Evolutionary conservation across 2,888 invertebrate species (phyloP).

Genomic region (Bruchidius siliquastri): DNA sequence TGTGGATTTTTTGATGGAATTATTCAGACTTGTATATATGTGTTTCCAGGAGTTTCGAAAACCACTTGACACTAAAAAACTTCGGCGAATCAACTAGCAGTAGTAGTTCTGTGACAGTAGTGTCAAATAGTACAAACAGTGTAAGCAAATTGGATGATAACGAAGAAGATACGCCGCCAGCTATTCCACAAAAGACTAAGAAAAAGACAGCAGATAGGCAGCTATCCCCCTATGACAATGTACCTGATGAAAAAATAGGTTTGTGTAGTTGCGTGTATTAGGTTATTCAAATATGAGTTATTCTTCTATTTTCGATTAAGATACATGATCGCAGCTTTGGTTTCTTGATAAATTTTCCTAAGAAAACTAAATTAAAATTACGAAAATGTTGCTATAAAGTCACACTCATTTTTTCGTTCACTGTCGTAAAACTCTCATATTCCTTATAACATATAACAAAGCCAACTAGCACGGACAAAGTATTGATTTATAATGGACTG

Average conservation of each 20-base stretch:
- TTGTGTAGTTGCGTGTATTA: slow-evolving; percentile 5
- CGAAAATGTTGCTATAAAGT: too few species aligned
- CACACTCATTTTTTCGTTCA: too few species aligned
- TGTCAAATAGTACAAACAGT: slow-evolving; percentile 23
- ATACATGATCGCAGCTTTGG: too few species aligned
- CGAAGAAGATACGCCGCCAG: slow-evolving; percentile 49
- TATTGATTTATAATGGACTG: too few species aligned
- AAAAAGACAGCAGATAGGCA: slow-evolving; percentile 53
- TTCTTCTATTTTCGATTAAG: too few species aligned
- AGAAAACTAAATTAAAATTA: too few species aligned
- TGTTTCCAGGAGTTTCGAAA: slow-evolving; percentile 17
- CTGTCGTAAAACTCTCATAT: too few species aligned
- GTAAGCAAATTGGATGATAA: slow-evolving; percentile 27
- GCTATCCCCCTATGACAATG: slow-evolving; percentile 69
- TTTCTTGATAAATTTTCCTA: too few species aligned
- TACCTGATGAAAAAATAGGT: slow-evolving; percentile 45
- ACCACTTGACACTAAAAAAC: slow-evolving; percentile 21
- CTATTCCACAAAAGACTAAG: slow-evolving; percentile 60
- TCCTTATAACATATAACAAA: too few species aligned
- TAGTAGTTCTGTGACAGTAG: slow-evolving; percentile 29
- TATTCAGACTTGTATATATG: not conserved
- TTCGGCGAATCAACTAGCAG: slow-evolving; percentile 25
- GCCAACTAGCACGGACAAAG: too few species aligned
- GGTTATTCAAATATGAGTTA: too few species aligned
- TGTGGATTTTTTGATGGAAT: not conserved